Base-by-base conservation (phyloP, 2,113 vertebrate species). In the Sceloporus tristichus region DNA sequence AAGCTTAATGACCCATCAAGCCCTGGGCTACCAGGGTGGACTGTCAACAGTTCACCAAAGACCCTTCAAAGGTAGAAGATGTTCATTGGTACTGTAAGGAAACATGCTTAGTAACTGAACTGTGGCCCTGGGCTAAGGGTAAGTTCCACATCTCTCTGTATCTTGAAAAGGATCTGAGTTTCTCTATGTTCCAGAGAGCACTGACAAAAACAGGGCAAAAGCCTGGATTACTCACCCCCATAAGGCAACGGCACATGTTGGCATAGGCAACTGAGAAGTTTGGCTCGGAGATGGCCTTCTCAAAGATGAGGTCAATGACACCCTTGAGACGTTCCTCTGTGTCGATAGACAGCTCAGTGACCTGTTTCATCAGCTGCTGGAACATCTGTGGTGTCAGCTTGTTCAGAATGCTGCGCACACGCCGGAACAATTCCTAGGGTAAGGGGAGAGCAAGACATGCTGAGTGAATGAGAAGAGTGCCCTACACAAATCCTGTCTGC, bases 221-320 rank as follows among this genome's bases (percentile, higher is more conserved):
- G 14, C 68, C 66, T 27, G 19, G n/a, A 68, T 5, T 11, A 96
- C 98, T 98, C 93, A 99, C 99, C 98, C 98, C 98, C 94, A 98
- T 98, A 96, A 99, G 98, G 97, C 99, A 99, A 95, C 98, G 98
- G 96, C 99, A 99, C 99, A 99, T 99, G 96, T 99, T 99, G 96
- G 99, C 99, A 85, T 99, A 99, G 96, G 99, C 99, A 95, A 99
- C 99, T 5, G 99, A 99, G 93, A 99, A 99, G 97, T 99, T 98
- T 90, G 99, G 99, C 94, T 99, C 99, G 0, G 98, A 98, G 94
- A 99, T 99, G 96, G 99, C 99, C 95, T 99, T 99, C 95, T 99
- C 99, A 5, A 99, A 99, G 95, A 98, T 98, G 18, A 99, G 98
- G 95, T 99, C 98, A 2, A 99, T 99, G 94, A 99, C 99, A 29